These are phyloP conservation scores for Psix sp. DNA, from an alignment of 1,140 invertebrate species.

Conservation along the genomic window DNA sequence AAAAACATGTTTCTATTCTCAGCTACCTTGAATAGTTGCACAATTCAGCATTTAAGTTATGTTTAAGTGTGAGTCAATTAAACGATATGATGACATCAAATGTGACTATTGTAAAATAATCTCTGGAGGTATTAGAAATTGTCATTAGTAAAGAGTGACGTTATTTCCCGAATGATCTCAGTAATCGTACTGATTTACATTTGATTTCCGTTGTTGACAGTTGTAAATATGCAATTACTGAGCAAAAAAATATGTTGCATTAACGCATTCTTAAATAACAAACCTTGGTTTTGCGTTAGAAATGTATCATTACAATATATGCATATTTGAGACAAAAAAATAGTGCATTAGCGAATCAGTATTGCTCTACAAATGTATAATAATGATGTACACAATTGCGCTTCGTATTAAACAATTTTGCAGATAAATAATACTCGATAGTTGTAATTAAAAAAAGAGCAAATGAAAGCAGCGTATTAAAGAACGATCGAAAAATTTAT, in stretches of 20 bases:
- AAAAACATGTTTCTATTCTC: no score
- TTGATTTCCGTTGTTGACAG: constrained; percentile 54
- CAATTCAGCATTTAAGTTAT: no score
- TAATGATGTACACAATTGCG: no score
- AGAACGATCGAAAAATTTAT: background rate
- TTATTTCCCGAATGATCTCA: constrained; percentile 54
- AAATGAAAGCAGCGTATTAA: background rate
- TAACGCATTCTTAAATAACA: constrained; percentile 9
- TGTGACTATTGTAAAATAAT: constrained; percentile 47
- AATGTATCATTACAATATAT: constrained; percentile 18
- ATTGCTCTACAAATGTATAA: no score
- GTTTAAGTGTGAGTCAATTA: constrained; percentile 4
- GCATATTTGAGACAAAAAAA: no score
- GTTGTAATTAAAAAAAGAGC: background rate
- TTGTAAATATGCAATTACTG: constrained; percentile 6
- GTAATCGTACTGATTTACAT: constrained; percentile 54
- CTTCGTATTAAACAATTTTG: no score
- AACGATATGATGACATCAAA: constrained; percentile 14
- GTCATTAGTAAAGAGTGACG: constrained; percentile 47
- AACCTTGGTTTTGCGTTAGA: constrained; percentile 9
- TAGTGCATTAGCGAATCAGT: no score
- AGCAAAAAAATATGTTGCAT: constrained; percentile 32
- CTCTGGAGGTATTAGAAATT: constrained; percentile 15
- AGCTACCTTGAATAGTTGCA: no score
- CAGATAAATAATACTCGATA: no score